Evolutionary conservation across 2,888 invertebrate species (phyloP), one percentile per base, ranked within the genome.

Genomic region (Caenorhabditis macrosperma): DNA sequence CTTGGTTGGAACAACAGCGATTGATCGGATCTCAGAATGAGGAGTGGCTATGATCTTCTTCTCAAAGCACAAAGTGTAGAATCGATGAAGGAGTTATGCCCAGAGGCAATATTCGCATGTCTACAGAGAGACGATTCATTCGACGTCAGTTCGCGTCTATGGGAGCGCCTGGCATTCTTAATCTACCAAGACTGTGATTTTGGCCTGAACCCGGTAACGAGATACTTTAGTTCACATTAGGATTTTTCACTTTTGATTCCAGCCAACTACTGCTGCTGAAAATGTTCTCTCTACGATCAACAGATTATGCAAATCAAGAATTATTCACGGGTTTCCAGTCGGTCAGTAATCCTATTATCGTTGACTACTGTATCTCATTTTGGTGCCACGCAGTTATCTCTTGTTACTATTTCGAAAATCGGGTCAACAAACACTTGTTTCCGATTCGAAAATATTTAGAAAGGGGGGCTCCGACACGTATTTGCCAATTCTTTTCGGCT

Each of bases 101-200:
- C 4, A 12, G 64, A 60, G n/a, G 20, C 22, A 0, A 30, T 72
- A 22, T 24, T 64, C 10, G 46, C 68, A 61, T 6, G 20, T 9
- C 26, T 63, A 4, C 30, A 63, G 46, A 7, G 22, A 2, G 55
- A 69, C 15, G 15, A 52, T 5, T 1, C 50, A n/a, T 44, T 44
- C 30, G 78, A 78, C 46, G 54, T 66, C 28, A 61, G 7, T 20
- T 48, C 63, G 4, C 55, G 78, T 15, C 28, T 78, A 22, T 74
- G 61, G 38, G 68, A 78, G 26, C 44, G 78, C 17, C 30, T 72
- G 1, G 61, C 66, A 0, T 67, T 72, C 35, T 33, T 78, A 1
- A 28, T 78, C n/a, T 72, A 72, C 28, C 78, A 78, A 20, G 78
- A 78, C 33, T 61, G 67, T 4, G 59, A 46, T 24, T 78, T 78